Base-by-base conservation (phyloP, 2,113 vertebrate species). In the Lophura nycthemera region DNA sequence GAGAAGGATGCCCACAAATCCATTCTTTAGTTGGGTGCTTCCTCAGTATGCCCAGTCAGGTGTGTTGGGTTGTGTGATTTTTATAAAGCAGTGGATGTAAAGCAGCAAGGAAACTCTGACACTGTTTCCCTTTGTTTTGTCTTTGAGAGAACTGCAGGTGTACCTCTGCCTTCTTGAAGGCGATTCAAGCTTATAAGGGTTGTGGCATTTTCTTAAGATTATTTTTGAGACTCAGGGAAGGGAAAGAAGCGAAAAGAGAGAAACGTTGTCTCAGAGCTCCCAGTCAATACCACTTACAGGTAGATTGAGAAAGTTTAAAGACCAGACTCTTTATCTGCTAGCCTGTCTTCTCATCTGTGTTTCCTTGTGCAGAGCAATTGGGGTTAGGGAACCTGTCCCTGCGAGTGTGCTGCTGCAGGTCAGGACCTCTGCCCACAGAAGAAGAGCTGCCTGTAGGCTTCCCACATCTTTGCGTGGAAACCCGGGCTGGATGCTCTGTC, bases 401-500 rank as follows among this genome's bases (percentile, higher is more conserved):
- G 72, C 13, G 24, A 47, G 89, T 9, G 0, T 1, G 8, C 89
- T 88, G 89, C 76, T 89, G 91, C 56, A 8, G 95, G 93, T 97
- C 95, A 91, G 83, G 95, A 97, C 96, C 95, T 95, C 94, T 96
- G 94, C 90, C 88, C 66, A 6, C 8, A 7, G 70, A 83, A 91
- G 93, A 61, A 91, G 70, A 73, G 11, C 61, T 90, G 95, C 95
- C 96, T 21, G 48, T 95, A 79, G 95, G 95, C 93, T 93, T 95
- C 90, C 89, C 94, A 79, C 0, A 45, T 91, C 95, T 95, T 76
- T 86, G 72, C 40, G 30, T 2, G 0, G 76, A 92, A 70, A 77
- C 61, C 83, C 29, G 19, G 90, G 52, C 92, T 93, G 90, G 80
- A 20, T 0, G 11, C 73, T 88, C 86, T 90, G 95, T 95, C 95